These are phyloP conservation scores for Lithosia quadra DNA, from an alignment of 2,888 invertebrate genomes.

Conservation along the genomic window DNA sequence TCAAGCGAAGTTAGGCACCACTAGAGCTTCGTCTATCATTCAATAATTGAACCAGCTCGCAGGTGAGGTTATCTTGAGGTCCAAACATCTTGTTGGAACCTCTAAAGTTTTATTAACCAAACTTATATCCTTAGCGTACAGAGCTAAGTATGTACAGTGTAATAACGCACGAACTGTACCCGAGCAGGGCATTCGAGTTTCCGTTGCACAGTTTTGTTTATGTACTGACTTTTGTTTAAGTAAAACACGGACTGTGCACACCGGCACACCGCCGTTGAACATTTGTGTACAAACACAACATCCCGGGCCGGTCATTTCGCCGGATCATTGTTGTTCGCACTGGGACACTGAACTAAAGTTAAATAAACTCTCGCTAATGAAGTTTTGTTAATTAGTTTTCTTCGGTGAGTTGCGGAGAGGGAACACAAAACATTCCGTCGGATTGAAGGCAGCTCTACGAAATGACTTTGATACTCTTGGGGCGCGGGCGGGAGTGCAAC, in stretches of 20 bases:
- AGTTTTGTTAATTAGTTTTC: slow-evolving; percentile 57
- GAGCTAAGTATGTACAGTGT: background rate
- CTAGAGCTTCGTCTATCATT: too few relatives aligned
- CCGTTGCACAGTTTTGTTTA: slow-evolving; percentile 2
- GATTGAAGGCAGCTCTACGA: slow-evolving; percentile 31
- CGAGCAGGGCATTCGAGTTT: background rate
- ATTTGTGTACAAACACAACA: background rate
- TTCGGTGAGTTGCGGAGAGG: slow-evolving; percentile 35
- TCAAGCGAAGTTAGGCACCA: too few relatives aligned
- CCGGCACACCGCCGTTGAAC: background rate
- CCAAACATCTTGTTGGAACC: too few relatives aligned
- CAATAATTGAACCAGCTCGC: too few relatives aligned
- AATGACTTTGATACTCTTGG: slow-evolving; percentile 27
- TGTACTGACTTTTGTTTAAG: background rate
- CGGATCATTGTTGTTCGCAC: slow-evolving; percentile 33
- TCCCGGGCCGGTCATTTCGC: slow-evolving; percentile 12
- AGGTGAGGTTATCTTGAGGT: too few relatives aligned
- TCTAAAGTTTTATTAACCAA: too few relatives aligned
- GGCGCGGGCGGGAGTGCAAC: background rate
- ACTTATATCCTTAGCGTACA: too few relatives aligned
- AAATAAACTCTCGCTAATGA: slow-evolving; percentile 51
- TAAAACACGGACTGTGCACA: slow-evolving; percentile 3
- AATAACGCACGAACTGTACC: background rate
- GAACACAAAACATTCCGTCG: slow-evolving; percentile 45
- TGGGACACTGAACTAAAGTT: slow-evolving; percentile 35